Base-by-base conservation (phyloP, 1,140 invertebrate genomes). In the Nephila pilipes region DNA sequence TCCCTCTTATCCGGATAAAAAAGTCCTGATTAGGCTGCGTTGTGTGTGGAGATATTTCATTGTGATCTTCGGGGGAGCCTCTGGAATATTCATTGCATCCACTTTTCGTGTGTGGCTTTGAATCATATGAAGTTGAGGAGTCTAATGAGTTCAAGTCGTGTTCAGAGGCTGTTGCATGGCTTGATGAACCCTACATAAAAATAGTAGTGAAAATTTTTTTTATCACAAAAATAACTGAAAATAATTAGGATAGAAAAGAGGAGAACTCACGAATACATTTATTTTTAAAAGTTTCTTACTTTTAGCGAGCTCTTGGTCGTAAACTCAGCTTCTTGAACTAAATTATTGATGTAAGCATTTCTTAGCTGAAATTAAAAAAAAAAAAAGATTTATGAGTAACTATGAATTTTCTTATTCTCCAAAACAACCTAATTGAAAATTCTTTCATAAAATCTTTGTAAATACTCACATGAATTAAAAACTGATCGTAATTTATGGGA, bases 1-100 rank as follows among this genome's bases (percentile, higher is more conserved):
- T 98, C 96, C 98, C 98, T 91, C 98, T 96, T 89, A 98, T 98
- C 96, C 98, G 98, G 0, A 97, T 96, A 25, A 98, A 95, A 95
- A 98, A 98, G 96, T 98, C 98, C 90, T 98, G 95, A 32, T 98
- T 97, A 38, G 97, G 98, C 93, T 97, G 98, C 55, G 98, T 1
- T 18, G 22, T n/a, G 18, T 22, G 79, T 14, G 25, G 36, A 22
- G 60, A n/a, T 22, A 16, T 60, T 25, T 32, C 20, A 4, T 8
- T 57, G 29, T 2, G 1, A 29, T 88, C 63, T 16, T n/a, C 88
- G 16, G 55, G 5, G 1, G 22, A 32, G 32, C 36, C 63, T 60
- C 38, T 83, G 38, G 80, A 25, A n/a, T 18, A 60, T 22, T 60
- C 58, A 14, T 5, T 38, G 46, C 58, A 54, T 46, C n/a, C 57